Evolutionary conservation across 2,888 invertebrate genomes (phyloP).

Genomic region (Pristionchus entomophagus): DNA sequence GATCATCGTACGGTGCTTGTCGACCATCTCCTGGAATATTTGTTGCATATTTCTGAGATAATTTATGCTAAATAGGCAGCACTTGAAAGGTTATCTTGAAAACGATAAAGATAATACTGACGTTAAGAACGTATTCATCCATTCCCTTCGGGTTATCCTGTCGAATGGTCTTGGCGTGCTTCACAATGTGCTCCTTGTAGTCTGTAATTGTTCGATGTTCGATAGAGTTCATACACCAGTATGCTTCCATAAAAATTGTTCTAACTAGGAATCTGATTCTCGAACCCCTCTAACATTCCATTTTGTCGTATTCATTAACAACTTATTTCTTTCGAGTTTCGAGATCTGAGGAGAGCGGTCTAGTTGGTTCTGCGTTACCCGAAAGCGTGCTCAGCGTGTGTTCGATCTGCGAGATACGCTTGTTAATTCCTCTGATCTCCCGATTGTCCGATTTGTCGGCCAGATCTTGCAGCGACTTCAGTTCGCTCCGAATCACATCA

Average conservation of each 20-base stretch:
- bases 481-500: background rate
- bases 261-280: too few species aligned
- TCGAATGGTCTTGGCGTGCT: conserved; percentile 49
- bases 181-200: conserved; percentile 50
- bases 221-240: too few species aligned
- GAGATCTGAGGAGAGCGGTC: background rate
- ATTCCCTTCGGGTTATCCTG: conserved; percentile 53
- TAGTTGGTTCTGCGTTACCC: background rate
- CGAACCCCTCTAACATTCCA: too few species aligned
- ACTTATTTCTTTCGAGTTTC: background rate
- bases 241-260: too few species aligned
- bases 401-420: conserved; percentile 67
- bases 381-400: conserved; percentile 50
- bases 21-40: background rate
- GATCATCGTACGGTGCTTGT: background rate
- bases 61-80: too few species aligned
- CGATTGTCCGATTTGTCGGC: conserved; percentile 61
- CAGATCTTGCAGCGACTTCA: background rate
- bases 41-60: too few species aligned
- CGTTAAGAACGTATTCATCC: conserved; percentile 46
- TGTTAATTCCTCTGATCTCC: conserved; percentile 71
- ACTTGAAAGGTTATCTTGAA: too few species aligned
- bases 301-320: background rate
- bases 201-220: conserved; percentile 53
- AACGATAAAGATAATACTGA: background rate